Evolutionary conservation across 1,140 invertebrate genomes (phyloP), one percentile per base, ranked within the genome.

Genomic region (Odontomachus brunneus): DNA sequence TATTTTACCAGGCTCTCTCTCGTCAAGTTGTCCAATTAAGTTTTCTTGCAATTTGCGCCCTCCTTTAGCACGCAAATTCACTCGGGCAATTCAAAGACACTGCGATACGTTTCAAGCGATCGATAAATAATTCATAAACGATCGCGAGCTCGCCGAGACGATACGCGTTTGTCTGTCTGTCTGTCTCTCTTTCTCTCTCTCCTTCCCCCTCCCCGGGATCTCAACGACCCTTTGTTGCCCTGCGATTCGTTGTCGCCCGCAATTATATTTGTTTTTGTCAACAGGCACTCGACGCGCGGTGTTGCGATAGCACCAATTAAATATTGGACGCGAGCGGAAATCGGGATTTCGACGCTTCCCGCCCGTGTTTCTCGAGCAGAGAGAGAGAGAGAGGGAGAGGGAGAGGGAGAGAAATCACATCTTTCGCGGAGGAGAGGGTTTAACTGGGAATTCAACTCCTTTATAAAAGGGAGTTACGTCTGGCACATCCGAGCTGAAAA

Each of bases 91-190:
- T 76, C 29, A 29, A n/a, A 65, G 59, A 65, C 44, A 19, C n/a
- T 76, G 49, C 17, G 26, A 53, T 5, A n/a, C 29, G 15, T 49
- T 76, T 76, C 15, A 53, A 55, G 44, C 60, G 29, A 55, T 66
- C 19, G 29, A 66, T 76, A 76, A 76, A 76, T 76, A 65, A 76
- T 76, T 76, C 74, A 76, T 66, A 76, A 76, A 76, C 60, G 55
- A 65, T 51, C 17, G 38, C 9, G 60, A 76, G 49, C 12, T 44
- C 38, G 9, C 9, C 38, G 9, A 26, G 29, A 53, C 19, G 29
- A 53, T 66, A 66, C 49, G 24, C 57, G 51, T 44, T 55, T 66
- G 66, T 66, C 66, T 55, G 19, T 38, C 24, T 65, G 14, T 19
- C 65, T 55, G 14, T 38, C 24, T 65, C 19, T 19, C 53, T 53